Percentiles rank a stretch among this genome's conserved stretches.
phyloP scores from a whole-genome alignment of 2,797 vertebrate species.

The Enteromius viviparus region DNA sequence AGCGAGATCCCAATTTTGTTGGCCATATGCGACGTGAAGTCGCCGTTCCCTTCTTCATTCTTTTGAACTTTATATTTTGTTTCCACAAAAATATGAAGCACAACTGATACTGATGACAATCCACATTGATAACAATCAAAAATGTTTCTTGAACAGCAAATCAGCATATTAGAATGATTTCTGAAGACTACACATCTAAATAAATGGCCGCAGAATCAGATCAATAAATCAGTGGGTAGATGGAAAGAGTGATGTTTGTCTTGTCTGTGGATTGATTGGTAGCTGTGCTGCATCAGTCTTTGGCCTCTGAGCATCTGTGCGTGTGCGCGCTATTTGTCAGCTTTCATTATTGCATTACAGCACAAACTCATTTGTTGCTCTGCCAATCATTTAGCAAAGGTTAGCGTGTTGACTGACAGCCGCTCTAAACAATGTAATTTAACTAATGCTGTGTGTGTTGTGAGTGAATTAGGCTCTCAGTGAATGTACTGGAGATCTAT shows the following conservation, averaged over 20 bases:
- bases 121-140: too few species aligned
- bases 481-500: constrained; percentile 22
- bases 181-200: not conserved
- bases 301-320: not conserved
- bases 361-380: constrained; percentile 29
- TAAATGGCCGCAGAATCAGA: not conserved
- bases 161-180: not conserved
- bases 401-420: constrained; percentile 38
- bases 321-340: constrained; percentile 16
- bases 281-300: constrained; percentile 29
- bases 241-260: constrained; percentile 19
- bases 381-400: constrained; percentile 44
- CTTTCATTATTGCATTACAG: constrained; percentile 44
- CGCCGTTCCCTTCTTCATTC: not conserved
- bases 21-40: too few species aligned
- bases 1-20: too few species aligned
- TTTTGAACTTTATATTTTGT: not conserved
- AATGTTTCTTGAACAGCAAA: constrained; percentile 1
- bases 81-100: not conserved
- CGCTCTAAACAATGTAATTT: constrained; percentile 40
- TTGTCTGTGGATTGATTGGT: constrained; percentile 19
- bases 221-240: constrained; percentile 6
- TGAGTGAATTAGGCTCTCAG: constrained; percentile 21
- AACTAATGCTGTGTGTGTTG: constrained; percentile 37
- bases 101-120: too few species aligned